Evolutionary conservation across 2,113 vertebrate species (phyloP).

Genomic region (Toxotes chatareus): DNA sequence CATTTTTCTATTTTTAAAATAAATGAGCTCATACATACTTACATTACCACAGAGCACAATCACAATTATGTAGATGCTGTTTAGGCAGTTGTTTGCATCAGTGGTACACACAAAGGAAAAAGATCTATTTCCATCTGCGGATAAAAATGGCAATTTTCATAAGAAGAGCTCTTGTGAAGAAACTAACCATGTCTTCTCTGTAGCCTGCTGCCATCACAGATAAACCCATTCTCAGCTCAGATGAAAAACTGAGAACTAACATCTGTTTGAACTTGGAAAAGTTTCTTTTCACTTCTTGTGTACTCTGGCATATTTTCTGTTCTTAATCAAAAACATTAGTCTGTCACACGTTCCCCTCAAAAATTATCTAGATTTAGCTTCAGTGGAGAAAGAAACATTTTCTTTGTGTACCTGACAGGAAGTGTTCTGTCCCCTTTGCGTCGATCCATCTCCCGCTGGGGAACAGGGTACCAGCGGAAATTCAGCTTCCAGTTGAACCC

Average conservation of each 20-base stretch:
- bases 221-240: constrained; percentile 12
- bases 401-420: constrained; percentile 89
- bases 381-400: background rate
- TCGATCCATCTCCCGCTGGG: constrained; percentile 97
- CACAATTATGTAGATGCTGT: constrained; percentile 13
- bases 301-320: constrained; percentile 1
- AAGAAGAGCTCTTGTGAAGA: background rate
- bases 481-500: constrained; percentile 99
- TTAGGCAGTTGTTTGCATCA: constrained; percentile 33
- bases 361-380: background rate
- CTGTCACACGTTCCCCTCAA: background rate
- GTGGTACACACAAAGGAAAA: constrained; percentile 22
- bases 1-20: constrained; percentile 31
- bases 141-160: constrained; percentile 50
- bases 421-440: constrained; percentile 96
- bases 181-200: constrained; percentile 18
- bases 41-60: constrained; percentile 23
- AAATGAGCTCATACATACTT: constrained; percentile 22
- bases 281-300: background rate
- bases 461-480: constrained; percentile 98
- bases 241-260: constrained; percentile 3
- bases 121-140: constrained; percentile 55
- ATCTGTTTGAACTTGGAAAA: constrained; percentile 1
- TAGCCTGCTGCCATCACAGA: constrained; percentile 4
- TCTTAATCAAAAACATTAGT: constrained; percentile 10